Conservation (phyloP, 2,888 invertebrate species). For the Ceriagrion tenellum region DNA sequence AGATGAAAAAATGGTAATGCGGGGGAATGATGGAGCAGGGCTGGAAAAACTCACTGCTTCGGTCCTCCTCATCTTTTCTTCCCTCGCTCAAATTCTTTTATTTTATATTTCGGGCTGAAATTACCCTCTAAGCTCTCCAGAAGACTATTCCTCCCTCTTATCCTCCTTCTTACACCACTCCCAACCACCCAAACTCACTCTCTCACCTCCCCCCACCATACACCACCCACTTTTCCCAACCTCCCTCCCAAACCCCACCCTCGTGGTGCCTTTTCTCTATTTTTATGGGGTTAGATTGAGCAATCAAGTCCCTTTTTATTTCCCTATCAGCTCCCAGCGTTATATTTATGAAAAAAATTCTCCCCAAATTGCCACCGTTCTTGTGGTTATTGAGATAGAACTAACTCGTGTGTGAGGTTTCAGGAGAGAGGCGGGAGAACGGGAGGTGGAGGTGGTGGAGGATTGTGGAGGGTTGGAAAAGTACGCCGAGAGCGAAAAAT, state of each 20-base stretch:
- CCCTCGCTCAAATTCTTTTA: constrained; percentile 39
- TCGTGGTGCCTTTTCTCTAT: not conserved
- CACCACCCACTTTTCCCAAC: not conserved
- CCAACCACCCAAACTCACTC: not conserved
- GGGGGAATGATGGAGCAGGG: constrained; percentile 43
- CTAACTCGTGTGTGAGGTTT: constrained; percentile 48
- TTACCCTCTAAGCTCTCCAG: constrained; percentile 55
- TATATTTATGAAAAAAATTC: constrained; percentile 65
- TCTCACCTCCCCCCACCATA: not conserved
- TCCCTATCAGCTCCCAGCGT: constrained; percentile 65
- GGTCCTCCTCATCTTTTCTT: constrained; percentile 45
- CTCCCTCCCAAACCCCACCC: not conserved
- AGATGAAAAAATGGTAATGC: constrained; percentile 45
- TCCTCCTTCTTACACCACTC: not conserved
- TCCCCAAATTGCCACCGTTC: constrained; percentile 49
- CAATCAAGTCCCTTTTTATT: constrained; percentile 64
- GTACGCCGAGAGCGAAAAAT: constrained; percentile 20
- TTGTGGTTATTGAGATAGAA: constrained; percentile 54
- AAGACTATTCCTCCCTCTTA: constrained; percentile 21
- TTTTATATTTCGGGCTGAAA: constrained; percentile 61
- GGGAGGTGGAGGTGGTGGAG: not conserved
- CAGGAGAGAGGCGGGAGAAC: not conserved
- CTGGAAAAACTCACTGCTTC: constrained; percentile 51
- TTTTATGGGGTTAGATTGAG: constrained; percentile 64
- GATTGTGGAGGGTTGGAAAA: not conserved